phyloP scores from a whole-genome alignment of 2,888 invertebrate genomes.

The Metallyticus violacea region DNA sequence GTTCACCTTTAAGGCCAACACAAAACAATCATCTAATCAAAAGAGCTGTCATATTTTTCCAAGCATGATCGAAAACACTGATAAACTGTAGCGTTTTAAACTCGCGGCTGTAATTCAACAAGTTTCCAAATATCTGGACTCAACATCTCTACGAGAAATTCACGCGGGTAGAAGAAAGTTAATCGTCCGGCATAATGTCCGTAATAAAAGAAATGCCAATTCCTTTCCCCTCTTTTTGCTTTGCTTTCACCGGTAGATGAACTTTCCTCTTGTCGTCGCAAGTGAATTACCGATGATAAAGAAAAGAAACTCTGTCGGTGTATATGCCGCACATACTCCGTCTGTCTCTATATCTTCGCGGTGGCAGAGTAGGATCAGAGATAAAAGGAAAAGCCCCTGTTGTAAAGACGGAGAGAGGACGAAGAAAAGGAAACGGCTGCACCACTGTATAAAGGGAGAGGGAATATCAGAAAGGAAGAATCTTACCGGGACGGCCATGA shows the following conservation, averaged over 20 bases:
- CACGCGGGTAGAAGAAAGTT: neutral
- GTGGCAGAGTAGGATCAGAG: neutral
- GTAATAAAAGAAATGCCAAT: neutral
- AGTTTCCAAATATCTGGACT: neutral
- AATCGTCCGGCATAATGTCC: neutral
- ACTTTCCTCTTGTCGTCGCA: neutral
- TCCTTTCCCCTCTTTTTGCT: neutral
- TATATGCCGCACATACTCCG: neutral
- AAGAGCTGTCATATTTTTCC: no score
- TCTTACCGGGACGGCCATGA: constrained; percentile 6
- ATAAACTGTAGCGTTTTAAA: no score
- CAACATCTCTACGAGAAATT: neutral
- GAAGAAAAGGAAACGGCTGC: constrained; percentile 5
- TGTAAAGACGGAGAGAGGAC: neutral
- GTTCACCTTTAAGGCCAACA: no score
- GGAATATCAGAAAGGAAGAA: neutral
- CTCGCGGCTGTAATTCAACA: neutral
- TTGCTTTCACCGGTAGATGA: neutral
- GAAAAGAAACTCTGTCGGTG: neutral
- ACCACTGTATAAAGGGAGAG: neutral
- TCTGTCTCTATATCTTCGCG: no score
- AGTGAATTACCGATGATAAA: neutral
- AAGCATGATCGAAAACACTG: no score
- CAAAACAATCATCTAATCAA: no score
- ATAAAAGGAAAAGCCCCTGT: neutral